These are phyloP conservation scores for Chionomys nivalis DNA, from an alignment of 2,113 vertebrate species.

Conservation along the genomic window DNA sequence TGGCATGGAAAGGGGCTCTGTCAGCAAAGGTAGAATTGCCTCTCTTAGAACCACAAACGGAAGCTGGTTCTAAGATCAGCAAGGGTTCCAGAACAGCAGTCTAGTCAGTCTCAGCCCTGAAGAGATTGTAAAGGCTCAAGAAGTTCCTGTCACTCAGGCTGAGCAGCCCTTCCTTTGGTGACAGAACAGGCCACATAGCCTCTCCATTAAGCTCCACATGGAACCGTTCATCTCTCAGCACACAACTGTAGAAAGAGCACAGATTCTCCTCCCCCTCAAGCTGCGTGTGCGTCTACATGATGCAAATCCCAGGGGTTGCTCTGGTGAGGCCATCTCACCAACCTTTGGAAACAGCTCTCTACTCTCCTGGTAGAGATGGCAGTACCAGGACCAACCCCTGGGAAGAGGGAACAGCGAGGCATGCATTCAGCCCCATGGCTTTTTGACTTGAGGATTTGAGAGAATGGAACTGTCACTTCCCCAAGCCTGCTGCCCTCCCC, in stretches of 20 bases:
- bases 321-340: neutral
- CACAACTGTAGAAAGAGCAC: neutral
- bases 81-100: neutral
- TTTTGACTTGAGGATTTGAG: neutral
- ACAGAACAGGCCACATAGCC: too few relatives aligned
- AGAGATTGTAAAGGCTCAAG: neutral
- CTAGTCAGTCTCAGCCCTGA: neutral
- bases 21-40: neutral
- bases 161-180: neutral
- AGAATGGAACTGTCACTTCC: neutral
- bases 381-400: neutral
- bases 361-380: neutral
- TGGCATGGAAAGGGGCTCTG: neutral
- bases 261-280: neutral
- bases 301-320: neutral
- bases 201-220: neutral
- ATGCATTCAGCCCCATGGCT: neutral
- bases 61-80: neutral
- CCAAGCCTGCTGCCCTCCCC: too few relatives aligned
- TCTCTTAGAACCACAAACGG: neutral
- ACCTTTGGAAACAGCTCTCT: neutral
- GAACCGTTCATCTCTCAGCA: neutral
- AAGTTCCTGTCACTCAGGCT: neutral
- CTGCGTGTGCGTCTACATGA: accelerated
- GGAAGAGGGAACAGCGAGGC: neutral